Evolutionary conservation across 2,797 vertebrate genomes (phyloP).

Genomic region (Trachops cirrhosus): DNA sequence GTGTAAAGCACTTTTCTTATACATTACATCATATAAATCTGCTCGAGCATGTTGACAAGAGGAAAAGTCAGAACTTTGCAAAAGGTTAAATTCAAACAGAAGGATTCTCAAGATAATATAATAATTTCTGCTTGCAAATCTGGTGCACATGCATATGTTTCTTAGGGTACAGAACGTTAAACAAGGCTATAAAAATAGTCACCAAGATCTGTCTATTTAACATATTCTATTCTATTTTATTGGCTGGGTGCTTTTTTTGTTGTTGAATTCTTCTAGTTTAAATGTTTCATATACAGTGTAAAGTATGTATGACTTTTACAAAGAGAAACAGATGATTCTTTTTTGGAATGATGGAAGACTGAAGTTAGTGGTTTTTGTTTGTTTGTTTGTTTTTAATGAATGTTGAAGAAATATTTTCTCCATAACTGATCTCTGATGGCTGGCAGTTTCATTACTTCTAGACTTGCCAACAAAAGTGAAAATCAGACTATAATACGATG

Average conservation of each 20-base stretch:
- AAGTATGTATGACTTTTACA: background rate
- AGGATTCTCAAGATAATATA: background rate
- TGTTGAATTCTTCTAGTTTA: background rate
- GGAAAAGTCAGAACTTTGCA: constrained; percentile 9
- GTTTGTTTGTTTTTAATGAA: background rate
- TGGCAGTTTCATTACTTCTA: background rate
- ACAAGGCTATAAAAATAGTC: background rate
- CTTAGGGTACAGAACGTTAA: background rate
- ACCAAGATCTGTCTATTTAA: background rate
- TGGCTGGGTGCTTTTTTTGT: background rate
- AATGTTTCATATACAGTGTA: background rate
- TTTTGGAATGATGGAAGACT: background rate
- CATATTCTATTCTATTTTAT: background rate
- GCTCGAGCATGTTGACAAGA: background rate
- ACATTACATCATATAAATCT: background rate
- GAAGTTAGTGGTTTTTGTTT: background rate
- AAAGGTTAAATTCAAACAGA: constrained; percentile 46
- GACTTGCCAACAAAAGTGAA: background rate
- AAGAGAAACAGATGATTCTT: background rate
- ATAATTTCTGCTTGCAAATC: constrained; percentile 18
- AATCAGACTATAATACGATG: constrained; percentile 11
- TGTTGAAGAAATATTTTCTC: background rate
- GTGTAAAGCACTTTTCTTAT: background rate
- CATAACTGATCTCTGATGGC: background rate
- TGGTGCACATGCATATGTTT: constrained; percentile 5